Base-by-base conservation (phyloP, 2,113 vertebrate species). In the Sebastes fasciatus region DNA sequence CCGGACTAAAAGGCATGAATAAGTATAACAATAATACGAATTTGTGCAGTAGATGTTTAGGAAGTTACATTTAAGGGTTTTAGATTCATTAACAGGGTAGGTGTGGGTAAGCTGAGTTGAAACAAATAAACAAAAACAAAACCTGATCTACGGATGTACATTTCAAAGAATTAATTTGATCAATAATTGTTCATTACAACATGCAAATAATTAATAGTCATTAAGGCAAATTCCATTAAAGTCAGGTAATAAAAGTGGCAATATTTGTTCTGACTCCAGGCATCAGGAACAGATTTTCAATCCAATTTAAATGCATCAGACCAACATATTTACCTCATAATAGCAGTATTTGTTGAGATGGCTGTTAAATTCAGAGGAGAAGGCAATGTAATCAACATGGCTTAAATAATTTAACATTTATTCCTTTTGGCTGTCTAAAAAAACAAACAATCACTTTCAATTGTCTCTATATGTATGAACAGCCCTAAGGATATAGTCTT, bases 241-340 rank as follows among this genome's bases (percentile, higher is more conserved):
- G 17, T 40, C 55, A 76, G 17, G 34, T 74, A 83, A 77, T 82
- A 55, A 65, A 86, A 61, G 49, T 43, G n/a, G 40, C 46, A 58
- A 81, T 76, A 66, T 87, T 79, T 85, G 42, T 46, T 58, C 19
- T 80, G 61, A 72, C 74, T 85, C 26, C 72, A 85, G 65, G 83
- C 74, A 54, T 66, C 10, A 7, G 23, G 3, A 73, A 80, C 62
- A 64, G 9, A 77, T 77, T 80, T 77, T 23, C 58, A 60, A n/a
- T 45, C 55, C 74, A 72, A 71, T 79, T 87, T 78, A 79, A 86
- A 88, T 82, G 71, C 61, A 68, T 68, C 23, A 69, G 73, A 77
- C 49, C 49, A 42, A 72, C 67, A 65, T 79, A 42, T 81, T 81
- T 83, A 78, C 34, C 42, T 58, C 61, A 76, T 8, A 16, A 11